Evolutionary conservation across 2,113 vertebrate genomes (phyloP).

Genomic region (Sceloporus tristichus): DNA sequence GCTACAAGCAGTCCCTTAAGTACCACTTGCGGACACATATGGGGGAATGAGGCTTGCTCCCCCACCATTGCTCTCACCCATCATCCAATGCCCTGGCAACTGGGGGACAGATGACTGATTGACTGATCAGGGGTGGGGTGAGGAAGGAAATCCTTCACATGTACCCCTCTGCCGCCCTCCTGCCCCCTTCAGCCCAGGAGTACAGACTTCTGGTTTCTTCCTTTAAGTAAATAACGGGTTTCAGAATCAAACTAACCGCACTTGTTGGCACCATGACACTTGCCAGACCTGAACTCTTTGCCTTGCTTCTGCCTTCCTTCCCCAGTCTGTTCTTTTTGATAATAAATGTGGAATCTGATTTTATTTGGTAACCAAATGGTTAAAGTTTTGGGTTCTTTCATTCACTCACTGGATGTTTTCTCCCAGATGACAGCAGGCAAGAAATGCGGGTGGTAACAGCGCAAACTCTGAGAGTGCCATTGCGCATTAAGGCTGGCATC

Average conservation of each 20-base stretch:
- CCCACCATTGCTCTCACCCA: neutral
- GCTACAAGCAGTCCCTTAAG: slow-evolving; percentile 86
- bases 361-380: slow-evolving; percentile 58
- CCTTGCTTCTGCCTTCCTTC: slow-evolving; percentile 65
- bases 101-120: neutral
- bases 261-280: slow-evolving; percentile 10
- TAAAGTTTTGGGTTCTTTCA: slow-evolving; percentile 24
- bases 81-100: neutral
- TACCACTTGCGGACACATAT: slow-evolving; percentile 86
- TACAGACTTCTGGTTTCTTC: neutral
- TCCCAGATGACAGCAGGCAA: neutral
- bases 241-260: slow-evolving; percentile 8
- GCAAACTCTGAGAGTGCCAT: neutral
- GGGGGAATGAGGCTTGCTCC: slow-evolving; percentile 71
- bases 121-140: neutral
- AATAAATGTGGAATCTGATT: slow-evolving; percentile 75
- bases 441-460: neutral
- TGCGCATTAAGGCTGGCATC: too few species aligned
- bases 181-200: neutral
- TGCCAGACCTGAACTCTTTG: slow-evolving; percentile 60
- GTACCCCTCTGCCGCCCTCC: neutral
- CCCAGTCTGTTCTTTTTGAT: slow-evolving; percentile 68
- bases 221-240: neutral
- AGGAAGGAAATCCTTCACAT: neutral
- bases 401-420: neutral